phyloP scores from a whole-genome alignment of 2,797 vertebrate species.

The Cossypha dichroa region DNA sequence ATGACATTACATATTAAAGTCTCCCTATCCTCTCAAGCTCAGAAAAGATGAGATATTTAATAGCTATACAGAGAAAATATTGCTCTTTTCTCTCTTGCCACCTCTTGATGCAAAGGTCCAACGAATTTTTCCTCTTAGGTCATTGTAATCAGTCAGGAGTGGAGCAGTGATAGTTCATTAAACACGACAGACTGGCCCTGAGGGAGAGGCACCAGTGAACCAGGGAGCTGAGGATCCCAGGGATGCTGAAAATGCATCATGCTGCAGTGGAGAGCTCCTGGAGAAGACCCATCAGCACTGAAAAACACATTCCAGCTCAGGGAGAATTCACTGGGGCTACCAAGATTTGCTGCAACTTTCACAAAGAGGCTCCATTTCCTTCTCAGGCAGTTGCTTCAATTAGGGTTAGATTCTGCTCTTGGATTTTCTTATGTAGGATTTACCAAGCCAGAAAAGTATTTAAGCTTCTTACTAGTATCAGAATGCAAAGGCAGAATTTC shows the following conservation, averaged over 20 bases:
- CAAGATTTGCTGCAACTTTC: neutral
- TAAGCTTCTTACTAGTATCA: neutral
- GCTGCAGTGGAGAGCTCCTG: neutral
- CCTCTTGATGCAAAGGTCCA: neutral
- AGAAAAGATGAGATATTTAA: neutral
- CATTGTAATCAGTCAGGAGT: neutral
- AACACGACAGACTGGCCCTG: neutral
- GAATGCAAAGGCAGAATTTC: neutral
- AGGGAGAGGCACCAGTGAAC: neutral
- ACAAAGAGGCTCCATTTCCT: neutral
- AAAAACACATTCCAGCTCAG: neutral
- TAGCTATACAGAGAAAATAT: neutral
- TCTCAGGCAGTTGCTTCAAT: neutral
- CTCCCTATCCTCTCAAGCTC: neutral
- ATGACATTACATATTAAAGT: neutral
- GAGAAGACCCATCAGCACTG: neutral
- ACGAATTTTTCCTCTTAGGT: neutral
- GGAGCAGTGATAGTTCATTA: slow-evolving; percentile 15
- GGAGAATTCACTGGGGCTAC: neutral
- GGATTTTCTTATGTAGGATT: neutral
- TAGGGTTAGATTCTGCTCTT: neutral
- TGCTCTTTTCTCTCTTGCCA: neutral
- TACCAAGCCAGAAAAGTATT: neutral
- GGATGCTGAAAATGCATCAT: neutral
- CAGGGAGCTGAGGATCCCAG: neutral